Base-by-base conservation (phyloP, 30 jellyfish, hydroid and myxozoan genomes). In the Cassiopea andromeda region DNA sequence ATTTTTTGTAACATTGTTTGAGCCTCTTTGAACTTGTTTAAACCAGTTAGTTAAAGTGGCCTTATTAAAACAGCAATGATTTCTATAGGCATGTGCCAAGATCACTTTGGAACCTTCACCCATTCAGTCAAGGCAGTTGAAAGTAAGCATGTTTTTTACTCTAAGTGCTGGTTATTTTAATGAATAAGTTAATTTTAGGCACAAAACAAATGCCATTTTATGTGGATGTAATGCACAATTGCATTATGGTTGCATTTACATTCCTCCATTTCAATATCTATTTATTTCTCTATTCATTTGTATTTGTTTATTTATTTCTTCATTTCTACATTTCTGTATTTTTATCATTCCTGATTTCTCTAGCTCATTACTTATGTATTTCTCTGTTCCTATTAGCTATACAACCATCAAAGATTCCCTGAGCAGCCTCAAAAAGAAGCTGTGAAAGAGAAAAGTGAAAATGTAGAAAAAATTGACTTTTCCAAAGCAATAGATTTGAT, bases 61-160 rank as follows among this genome's bases (percentile, higher is more conserved):
- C 38, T 27, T 27, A 27, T 27, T 27, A 27, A 27, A 5, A 14
- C 14, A 58, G 68, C 68, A 9, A 7, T 57, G 48, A 77, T 77
- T 50, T 78, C 57, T 19, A 50, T 50, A 87, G 94, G 85, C 87
- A 1, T 69, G 46, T 69, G 94, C 94, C 38, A 87, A 87, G 85
- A 83, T 90, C n/a, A 82, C 92, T 18, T 46, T 90, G 15, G 93
- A 90, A 19, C 97, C 97, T 2, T 78, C 90, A 7, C 97, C 93
- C 1, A 87, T 87, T 13, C 94, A 87, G 50, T 67, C 88, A 46
- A 87, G 44, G 86, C 90, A 87, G 67, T 60, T 73, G 49, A 87
- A 72, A 77, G 94, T 87, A 58, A 64, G 91, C 46, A 70, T 16
- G 16, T 59, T 13, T 10, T n/a, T 8, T 44, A 44, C 7, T 27